Evolutionary conservation across 2,797 vertebrate species (phyloP).

Genomic region (Pseudopleuronectes americanus): DNA sequence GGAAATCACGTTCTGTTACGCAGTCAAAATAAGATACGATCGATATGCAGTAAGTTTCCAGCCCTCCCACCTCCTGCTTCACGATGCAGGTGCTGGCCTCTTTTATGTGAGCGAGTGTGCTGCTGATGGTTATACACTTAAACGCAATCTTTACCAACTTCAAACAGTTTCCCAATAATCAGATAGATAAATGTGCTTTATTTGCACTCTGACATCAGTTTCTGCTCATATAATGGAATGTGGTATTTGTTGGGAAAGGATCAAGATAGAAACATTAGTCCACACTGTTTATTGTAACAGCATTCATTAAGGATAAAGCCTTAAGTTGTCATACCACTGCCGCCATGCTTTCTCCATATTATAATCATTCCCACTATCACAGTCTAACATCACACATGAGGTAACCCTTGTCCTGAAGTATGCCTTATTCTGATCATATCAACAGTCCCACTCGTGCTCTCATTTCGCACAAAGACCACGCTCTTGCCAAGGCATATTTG

Average conservation of each 20-base stretch:
- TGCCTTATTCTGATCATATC: slow-evolving; percentile 32
- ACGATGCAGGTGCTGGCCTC: slow-evolving; percentile 66
- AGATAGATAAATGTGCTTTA: too few relatives aligned
- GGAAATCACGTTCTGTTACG: slow-evolving; percentile 78
- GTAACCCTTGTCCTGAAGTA: slow-evolving; percentile 42
- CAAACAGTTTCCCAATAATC: background rate
- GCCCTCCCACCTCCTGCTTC: slow-evolving; percentile 25
- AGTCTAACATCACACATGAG: slow-evolving; percentile 28
- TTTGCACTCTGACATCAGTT: slow-evolving; percentile 9
- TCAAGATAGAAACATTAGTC: slow-evolving; percentile 44
- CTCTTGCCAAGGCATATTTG: slow-evolving; percentile 54
- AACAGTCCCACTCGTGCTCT: slow-evolving; percentile 26
- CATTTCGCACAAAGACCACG: slow-evolving; percentile 29
- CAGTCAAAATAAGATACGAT: slow-evolving; percentile 59
- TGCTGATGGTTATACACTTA: slow-evolving; percentile 2
- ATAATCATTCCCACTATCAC: slow-evolving; percentile 41
- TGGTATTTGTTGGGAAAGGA: slow-evolving; percentile 17
- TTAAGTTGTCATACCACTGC: slow-evolving; percentile 3
- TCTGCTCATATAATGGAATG: slow-evolving; percentile 1
- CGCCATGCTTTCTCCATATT: slow-evolving; percentile 31
- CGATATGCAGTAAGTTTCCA: slow-evolving; percentile 57
- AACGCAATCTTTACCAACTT: background rate
- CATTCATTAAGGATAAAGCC: slow-evolving; percentile 21
- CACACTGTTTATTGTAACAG: slow-evolving; percentile 23
- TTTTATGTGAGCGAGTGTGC: slow-evolving; percentile 27